Conservation (phyloP, 1,140 invertebrate species). For the Drosophila pseudoananassae region DNA sequence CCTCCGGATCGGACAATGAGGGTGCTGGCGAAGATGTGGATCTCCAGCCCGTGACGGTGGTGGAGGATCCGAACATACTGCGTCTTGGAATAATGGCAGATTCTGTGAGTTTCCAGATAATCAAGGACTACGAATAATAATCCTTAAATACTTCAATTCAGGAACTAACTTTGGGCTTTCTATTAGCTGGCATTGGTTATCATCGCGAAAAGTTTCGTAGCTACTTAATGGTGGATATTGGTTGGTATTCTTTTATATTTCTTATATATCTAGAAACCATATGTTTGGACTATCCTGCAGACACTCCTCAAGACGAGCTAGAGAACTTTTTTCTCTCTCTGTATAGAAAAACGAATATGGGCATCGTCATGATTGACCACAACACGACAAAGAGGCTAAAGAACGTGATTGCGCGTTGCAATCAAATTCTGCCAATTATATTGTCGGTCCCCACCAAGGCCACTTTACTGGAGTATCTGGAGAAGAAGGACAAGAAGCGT, state of each 20-base stretch:
- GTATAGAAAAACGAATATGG: conserved; percentile 38
- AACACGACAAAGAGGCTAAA: conserved; percentile 24
- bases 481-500: conserved; percentile 43
- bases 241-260: conserved; percentile 5
- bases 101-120: conserved; percentile 26
- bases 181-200: conserved; percentile 54
- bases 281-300: conserved; percentile 3
- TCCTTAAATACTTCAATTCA: background rate
- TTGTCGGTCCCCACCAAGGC: conserved; percentile 44
- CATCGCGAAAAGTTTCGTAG: conserved; percentile 36
- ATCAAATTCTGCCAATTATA: conserved; percentile 36
- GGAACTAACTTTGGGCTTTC: conserved; percentile 52
- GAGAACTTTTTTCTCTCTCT: conserved; percentile 38
- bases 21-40: background rate
- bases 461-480: conserved; percentile 41
- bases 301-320: conserved; percentile 19
- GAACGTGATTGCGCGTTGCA: conserved; percentile 26
- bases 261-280: background rate
- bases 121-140: background rate
- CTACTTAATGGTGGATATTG: conserved; percentile 52
- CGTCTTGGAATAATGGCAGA: conserved; percentile 52
- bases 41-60: background rate
- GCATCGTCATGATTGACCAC: conserved; percentile 53
- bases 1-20: background rate
- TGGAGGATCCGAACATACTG: conserved; percentile 38